Conservation (phyloP, 2,888 invertebrate genomes). For the Anorthoa munda region DNA sequence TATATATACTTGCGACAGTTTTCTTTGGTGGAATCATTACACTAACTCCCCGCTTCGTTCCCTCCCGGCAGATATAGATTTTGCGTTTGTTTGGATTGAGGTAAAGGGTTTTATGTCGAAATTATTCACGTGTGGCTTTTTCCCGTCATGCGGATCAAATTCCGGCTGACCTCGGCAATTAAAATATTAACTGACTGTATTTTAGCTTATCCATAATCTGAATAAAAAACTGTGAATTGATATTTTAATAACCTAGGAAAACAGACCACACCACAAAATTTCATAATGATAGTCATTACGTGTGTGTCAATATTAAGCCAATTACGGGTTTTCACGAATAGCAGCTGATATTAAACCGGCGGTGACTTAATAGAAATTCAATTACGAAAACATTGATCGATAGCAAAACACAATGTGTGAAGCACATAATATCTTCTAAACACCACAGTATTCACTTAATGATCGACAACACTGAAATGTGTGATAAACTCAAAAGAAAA, state of each 20-base stretch:
- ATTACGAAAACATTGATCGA: slow-evolving; percentile 3
- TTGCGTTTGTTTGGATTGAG: not conserved
- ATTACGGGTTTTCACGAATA: not conserved
- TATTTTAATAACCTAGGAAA: not conserved
- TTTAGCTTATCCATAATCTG: no score
- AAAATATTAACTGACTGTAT: no score
- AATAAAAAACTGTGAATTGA: not conserved
- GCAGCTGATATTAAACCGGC: not conserved
- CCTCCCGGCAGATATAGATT: not conserved
- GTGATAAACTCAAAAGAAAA: not conserved
- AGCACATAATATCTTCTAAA: not conserved
- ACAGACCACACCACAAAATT: not conserved
- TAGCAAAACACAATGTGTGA: slow-evolving; percentile 3
- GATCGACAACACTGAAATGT: not conserved
- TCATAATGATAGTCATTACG: not conserved
- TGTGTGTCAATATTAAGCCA: not conserved
- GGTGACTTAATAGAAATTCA: not conserved
- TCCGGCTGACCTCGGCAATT: not conserved
- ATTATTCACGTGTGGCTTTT: not conserved
- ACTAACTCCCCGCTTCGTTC: not conserved
- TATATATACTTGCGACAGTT: not conserved
- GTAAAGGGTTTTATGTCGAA: not conserved
- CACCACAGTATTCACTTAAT: not conserved
- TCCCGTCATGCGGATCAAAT: not conserved
- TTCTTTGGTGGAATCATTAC: not conserved